phyloP scores from a whole-genome alignment of 2,113 vertebrate species.

The Corynorhinus townsendii region DNA sequence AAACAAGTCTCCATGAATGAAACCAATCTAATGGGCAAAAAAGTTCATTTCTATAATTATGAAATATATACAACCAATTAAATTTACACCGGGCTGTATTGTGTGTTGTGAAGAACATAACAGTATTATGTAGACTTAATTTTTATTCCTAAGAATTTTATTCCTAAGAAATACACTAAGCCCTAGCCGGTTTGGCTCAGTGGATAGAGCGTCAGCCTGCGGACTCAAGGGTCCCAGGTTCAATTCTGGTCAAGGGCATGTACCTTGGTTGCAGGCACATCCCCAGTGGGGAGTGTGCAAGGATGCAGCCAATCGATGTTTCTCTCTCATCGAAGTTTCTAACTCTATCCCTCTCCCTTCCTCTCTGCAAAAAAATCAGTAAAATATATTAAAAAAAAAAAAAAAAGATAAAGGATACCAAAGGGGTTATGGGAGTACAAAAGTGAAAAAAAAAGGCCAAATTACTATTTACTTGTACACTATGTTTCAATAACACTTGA shows the following conservation, averaged over 20 bases:
- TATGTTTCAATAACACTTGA: neutral
- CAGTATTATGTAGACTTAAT: neutral
- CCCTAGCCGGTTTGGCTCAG: too few species aligned
- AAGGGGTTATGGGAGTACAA: neutral
- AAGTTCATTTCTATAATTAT: neutral
- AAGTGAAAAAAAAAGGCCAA: neutral
- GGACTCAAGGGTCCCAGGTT: too few species aligned
- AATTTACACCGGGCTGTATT: neutral
- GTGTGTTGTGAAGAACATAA: neutral
- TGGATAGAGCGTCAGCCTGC: too few species aligned
- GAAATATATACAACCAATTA: neutral
- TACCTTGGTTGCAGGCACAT: too few species aligned
- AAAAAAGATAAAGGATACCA: neutral
- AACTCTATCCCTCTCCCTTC: too few species aligned
- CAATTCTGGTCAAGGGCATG: too few species aligned
- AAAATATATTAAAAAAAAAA: too few species aligned
- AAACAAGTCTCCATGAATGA: conserved; percentile 12
- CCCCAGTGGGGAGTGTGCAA: too few species aligned
- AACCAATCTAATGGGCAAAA: neutral
- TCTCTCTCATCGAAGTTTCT: too few species aligned
- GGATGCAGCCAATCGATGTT: too few species aligned
- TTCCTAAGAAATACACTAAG: neutral
- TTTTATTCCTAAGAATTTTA: conserved; percentile 13
- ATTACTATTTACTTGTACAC: neutral
- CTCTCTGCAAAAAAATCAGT: too few species aligned